Evolutionary conservation across 2,113 vertebrate species (phyloP), one percentile per base, ranked within the genome.

Genomic region (Lasiurus borealis): DNA sequence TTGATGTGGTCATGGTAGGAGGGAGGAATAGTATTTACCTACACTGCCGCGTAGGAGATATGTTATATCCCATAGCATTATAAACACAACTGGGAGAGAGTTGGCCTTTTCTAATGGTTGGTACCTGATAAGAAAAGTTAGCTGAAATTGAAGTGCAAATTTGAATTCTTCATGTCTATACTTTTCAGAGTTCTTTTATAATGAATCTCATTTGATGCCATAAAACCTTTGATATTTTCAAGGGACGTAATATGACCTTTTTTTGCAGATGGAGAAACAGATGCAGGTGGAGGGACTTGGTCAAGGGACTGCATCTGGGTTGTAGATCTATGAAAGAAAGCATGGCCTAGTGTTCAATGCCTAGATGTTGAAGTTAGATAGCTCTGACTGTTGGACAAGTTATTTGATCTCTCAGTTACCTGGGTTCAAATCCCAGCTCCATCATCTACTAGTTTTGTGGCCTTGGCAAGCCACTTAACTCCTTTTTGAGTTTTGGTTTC

Each of bases 241-340:
- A 81, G 34, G 66, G 19, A 72, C 46, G 59, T 86, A 62, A 62
- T 71, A 29, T 4, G 36, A 59, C 48, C 40, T 54, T 59, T 80
- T 89, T 62, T 66, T 81, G 75, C n/a, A 77, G 72, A 27, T n/a
- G n/a, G 64, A 95, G 91, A 95, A 88, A 71, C 5, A 66, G 13
- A 92, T 46, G 4, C 40, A 23, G 66, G 50, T 72, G 73, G 31
- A 59, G 29, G 12, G 16, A 48, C 59, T 85, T 95, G 54, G 34
- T 25, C 44, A 62, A 80, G 48, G n/a, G 34, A 71, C 27, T 71
- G 6, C 54, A 6, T 52, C 6, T 75, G 78, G 54, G 21, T 16
- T 77, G 40, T 75, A 36, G 25, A 40, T 25, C 48, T 87, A 4
- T 31, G 44, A 36, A 48, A 78, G 52, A 27, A 14, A 69, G 15